phyloP scores from a whole-genome alignment of 1,140 invertebrate genomes.

The Temnothorax longispinosus region DNA sequence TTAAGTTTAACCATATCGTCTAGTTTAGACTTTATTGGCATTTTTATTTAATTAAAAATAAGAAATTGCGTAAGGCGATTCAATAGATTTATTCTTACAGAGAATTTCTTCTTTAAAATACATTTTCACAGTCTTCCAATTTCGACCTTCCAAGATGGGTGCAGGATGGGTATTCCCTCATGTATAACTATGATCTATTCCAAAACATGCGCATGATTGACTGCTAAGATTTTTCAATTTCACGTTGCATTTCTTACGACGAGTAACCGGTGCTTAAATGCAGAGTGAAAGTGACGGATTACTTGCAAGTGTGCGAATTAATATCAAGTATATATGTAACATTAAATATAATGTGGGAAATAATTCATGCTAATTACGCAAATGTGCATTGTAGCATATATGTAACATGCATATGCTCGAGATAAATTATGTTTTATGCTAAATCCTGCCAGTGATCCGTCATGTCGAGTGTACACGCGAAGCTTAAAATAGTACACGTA shows the following conservation, averaged over 20 bases:
- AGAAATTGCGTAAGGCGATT: background rate
- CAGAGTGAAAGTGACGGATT: constrained; percentile 7
- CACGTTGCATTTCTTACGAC: background rate
- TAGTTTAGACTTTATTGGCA: too few relatives aligned
- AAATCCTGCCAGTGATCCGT: constrained; percentile 44
- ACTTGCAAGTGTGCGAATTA: constrained; percentile 18
- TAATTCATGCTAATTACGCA: constrained; percentile 35
- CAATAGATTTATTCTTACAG: background rate
- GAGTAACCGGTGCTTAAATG: background rate
- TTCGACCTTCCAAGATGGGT: background rate
- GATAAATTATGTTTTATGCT: constrained; percentile 47
- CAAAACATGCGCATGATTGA: background rate
- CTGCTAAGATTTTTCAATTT: constrained; percentile 10
- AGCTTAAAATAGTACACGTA: constrained; percentile 31
- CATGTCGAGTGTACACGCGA: constrained; percentile 43
- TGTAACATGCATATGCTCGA: constrained; percentile 20
- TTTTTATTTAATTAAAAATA: background rate
- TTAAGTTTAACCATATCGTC: background rate
- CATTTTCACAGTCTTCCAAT: background rate
- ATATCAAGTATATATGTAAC: background rate
- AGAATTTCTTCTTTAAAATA: constrained; percentile 13
- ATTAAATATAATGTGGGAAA: constrained; percentile 14
- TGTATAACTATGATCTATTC: background rate
- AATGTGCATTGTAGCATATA: background rate
- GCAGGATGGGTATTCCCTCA: background rate